Conservation (phyloP, 2,888 invertebrate genomes). For the Myopa testacea region DNA sequence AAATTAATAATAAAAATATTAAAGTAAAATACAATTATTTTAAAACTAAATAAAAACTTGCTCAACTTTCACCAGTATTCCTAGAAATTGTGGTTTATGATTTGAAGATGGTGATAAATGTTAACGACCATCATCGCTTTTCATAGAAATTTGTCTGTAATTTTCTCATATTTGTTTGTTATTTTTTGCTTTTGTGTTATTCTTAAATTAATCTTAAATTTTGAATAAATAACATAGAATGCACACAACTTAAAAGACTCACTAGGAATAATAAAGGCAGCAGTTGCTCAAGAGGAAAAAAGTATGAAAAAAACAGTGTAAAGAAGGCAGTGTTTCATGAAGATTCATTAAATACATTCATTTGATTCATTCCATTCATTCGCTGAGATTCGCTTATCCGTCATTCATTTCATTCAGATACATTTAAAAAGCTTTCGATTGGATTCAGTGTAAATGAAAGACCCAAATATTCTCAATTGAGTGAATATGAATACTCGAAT, state of each 20-base stretch:
- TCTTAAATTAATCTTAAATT: conserved; percentile 16
- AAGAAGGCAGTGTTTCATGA: conserved; percentile 15
- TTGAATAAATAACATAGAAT: conserved; percentile 51
- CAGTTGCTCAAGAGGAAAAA: conserved; percentile 13
- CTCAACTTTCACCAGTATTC: conserved; percentile 36
- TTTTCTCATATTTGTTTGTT: too few relatives aligned
- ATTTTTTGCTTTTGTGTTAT: too few relatives aligned
- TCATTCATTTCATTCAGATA: too few relatives aligned
- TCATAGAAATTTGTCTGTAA: background rate
- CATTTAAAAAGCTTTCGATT: too few relatives aligned
- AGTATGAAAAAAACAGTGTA: background rate
- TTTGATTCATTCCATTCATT: too few relatives aligned
- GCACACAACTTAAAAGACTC: conserved; percentile 45
- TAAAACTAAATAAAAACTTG: conserved; percentile 19
- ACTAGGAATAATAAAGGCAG: background rate
- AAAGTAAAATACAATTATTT: conserved; percentile 1
- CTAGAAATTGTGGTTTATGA: conserved; percentile 13
- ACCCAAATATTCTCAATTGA: too few relatives aligned
- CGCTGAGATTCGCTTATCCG: too few relatives aligned
- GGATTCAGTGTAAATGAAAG: too few relatives aligned
- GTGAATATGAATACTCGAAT: too few relatives aligned
- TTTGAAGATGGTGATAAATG: background rate
- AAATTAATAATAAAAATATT: background rate
- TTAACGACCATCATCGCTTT: background rate
- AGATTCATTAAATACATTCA: background rate